These are phyloP conservation scores for Ophthalmolycus amberensis DNA, from an alignment of 2,113 vertebrate species.

Conservation along the genomic window DNA sequence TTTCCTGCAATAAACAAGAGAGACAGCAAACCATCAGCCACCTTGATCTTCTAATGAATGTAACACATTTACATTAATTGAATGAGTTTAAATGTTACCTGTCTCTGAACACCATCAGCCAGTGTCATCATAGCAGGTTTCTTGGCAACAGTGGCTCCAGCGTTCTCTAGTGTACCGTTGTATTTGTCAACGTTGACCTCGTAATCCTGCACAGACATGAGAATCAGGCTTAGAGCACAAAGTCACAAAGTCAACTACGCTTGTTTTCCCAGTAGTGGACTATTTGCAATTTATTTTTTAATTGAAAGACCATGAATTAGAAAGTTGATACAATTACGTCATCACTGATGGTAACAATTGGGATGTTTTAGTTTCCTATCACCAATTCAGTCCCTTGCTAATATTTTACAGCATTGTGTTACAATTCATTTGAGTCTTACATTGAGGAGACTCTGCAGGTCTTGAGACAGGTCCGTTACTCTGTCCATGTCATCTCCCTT, in stretches of 20 bases:
- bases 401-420: background rate
- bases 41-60: background rate
- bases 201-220: constrained; percentile 86
- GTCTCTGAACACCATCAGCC: constrained; percentile 86
- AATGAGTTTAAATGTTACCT: constrained; percentile 80
- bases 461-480: constrained; percentile 84
- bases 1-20: constrained; percentile 84
- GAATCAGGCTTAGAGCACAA: background rate
- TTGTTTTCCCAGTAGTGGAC: background rate
- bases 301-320: background rate
- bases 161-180: constrained; percentile 84
- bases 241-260: background rate
- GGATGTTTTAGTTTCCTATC: background rate
- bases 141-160: constrained; percentile 72
- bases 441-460: constrained; percentile 87
- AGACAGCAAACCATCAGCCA: background rate
- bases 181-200: constrained; percentile 88
- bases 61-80: background rate
- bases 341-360: background rate
- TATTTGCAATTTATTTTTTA: background rate
- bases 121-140: constrained; percentile 81
- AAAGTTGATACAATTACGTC: background rate
- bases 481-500: constrained; percentile 87
- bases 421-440: constrained; percentile 75
- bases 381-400: background rate